Evolutionary conservation across 2,797 vertebrate genomes (phyloP).

Genomic region (Neomorphus geoffroyi): DNA sequence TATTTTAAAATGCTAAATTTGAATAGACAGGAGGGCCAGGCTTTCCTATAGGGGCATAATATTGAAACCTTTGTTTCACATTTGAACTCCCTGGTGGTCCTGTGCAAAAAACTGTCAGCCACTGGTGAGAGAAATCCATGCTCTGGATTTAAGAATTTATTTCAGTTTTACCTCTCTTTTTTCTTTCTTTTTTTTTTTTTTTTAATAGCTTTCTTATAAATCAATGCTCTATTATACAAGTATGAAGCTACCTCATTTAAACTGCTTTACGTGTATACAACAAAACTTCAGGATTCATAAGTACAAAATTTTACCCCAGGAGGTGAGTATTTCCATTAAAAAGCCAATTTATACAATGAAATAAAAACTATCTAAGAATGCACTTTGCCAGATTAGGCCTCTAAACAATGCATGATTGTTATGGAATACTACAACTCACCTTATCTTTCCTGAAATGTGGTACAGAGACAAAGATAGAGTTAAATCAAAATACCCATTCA

Average conservation of each 20-base stretch:
- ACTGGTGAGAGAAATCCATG: not conserved
- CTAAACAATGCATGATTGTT: not conserved
- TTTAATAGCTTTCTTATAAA: not conserved
- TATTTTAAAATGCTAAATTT: constrained; percentile 36
- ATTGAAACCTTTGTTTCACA: constrained; percentile 47
- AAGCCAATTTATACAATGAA: not conserved
- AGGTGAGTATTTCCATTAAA: not conserved
- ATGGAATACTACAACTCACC: not conserved
- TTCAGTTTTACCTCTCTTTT: not conserved
- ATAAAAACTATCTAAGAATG: not conserved
- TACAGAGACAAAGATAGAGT: not conserved
- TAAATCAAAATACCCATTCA: not conserved
- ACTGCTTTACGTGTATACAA: not conserved
- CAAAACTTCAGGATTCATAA: not conserved
- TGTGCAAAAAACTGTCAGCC: not conserved
- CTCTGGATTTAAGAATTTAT: not conserved
- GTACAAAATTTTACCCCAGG: not conserved
- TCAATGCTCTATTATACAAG: not conserved
- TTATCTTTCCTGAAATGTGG: not conserved
- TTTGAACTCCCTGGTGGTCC: not conserved
- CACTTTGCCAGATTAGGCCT: not conserved
- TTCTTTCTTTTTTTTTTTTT: too few species aligned
- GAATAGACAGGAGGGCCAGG: constrained; percentile 34
- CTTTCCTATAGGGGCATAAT: constrained; percentile 4
- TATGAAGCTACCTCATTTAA: not conserved